These are phyloP conservation scores for Pomatostomus ruficeps DNA, from an alignment of 2,113 vertebrate species.

Conservation along the genomic window DNA sequence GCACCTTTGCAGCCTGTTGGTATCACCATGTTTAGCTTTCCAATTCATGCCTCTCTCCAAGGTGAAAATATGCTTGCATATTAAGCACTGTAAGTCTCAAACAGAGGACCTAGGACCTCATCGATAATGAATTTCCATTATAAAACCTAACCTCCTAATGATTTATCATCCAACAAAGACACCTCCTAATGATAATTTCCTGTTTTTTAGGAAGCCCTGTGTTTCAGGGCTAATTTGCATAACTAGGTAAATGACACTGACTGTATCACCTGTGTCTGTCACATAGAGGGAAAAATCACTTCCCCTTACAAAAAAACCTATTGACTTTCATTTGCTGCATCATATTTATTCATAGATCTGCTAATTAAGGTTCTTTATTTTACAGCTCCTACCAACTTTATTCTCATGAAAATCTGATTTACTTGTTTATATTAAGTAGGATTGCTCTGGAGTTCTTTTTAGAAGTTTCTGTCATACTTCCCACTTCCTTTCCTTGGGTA, in stretches of 20 bases:
- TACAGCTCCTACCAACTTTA: neutral
- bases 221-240: neutral
- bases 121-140: neutral
- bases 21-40: neutral
- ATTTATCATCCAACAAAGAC: neutral
- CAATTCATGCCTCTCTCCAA: neutral
- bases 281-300: neutral
- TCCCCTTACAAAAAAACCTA: neutral
- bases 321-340: neutral
- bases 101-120: neutral
- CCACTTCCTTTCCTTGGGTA: neutral
- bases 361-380: conserved; percentile 44
- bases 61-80: neutral
- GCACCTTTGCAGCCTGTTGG: neutral
- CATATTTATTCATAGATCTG: conserved; percentile 15
- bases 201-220: neutral
- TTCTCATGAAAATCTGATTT: conserved; percentile 7
- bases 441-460: neutral
- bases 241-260: neutral
- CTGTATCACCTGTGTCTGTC: neutral
- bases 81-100: neutral
- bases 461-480: neutral
- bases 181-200: neutral
- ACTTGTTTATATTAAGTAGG: neutral
- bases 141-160: neutral